Evolutionary conservation across 2,888 invertebrate species (phyloP).

Genomic region (Harpalus rubripes): DNA sequence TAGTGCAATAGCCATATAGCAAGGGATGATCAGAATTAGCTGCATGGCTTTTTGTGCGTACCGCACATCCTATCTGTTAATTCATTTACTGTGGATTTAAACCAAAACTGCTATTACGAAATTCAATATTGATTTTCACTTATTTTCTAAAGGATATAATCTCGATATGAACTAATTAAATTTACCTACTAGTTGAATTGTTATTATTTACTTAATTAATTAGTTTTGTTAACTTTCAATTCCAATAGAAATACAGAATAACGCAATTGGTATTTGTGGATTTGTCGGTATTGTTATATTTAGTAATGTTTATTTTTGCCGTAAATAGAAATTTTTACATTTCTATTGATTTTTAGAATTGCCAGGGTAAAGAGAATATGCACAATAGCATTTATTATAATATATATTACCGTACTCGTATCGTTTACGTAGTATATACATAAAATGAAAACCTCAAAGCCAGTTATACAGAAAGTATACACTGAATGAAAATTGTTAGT

Average conservation of each 20-base stretch:
- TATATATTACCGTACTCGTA: too few relatives aligned
- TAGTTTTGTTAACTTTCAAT: constrained; percentile 17
- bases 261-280: not conserved
- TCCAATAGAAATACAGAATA: not conserved
- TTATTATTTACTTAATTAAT: constrained; percentile 31
- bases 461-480: too few relatives aligned
- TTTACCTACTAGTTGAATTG: constrained; percentile 29
- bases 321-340: not conserved
- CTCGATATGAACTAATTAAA: constrained; percentile 12
- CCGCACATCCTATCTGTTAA: not conserved
- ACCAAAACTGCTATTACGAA: not conserved
- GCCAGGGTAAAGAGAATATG: not conserved
- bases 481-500: too few relatives aligned
- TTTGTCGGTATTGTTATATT: not conserved
- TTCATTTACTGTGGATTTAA: not conserved
- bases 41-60: not conserved
- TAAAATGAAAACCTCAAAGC: too few relatives aligned
- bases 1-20: too few relatives aligned
- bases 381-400: too few relatives aligned
- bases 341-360: not conserved
- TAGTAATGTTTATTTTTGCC: not conserved
- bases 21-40: too few relatives aligned
- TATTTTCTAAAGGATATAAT: constrained; percentile 17
- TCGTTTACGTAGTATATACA: too few relatives aligned
- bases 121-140: constrained; percentile 19